Evolutionary conservation across 2,888 invertebrate genomes (phyloP), one percentile per base, ranked within the genome.

Genomic region (Sinopyrophorus schimmeli): DNA sequence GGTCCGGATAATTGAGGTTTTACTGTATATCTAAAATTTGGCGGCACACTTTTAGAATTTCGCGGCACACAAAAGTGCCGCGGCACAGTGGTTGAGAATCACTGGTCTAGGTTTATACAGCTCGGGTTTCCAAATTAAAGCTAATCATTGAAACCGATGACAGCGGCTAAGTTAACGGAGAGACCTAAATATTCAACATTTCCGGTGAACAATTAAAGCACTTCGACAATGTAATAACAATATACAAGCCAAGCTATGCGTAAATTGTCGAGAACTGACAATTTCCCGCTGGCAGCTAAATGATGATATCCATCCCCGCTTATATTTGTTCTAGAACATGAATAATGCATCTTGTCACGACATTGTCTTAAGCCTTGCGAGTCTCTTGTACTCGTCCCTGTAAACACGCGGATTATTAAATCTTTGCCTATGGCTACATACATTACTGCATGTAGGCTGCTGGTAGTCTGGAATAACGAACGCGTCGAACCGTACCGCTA

Each of bases 251-350:
- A 37, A 38, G 42, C 43, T 49, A 48, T 43, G 52, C 47, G 52
- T 49, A 54, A 57, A 57, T 54, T 53, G 54, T 49, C 47, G 40
- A 37, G 44, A 42, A 51, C 54, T 42, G 51, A 54, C 58, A 58
- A 59, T 59, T 55, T 58, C 50, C 41, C 35, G 38, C 47, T 44
- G 35, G 53, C 54, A 55, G 56, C 55, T 53, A 50, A 63, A 67
- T 64, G 64, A 65, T 64, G 66, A 66, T 69, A 67, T 68, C 64
- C 63, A 65, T 66, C 63, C 60, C 55, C 64, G 62, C 63, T 62
- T 67, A 64, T 69, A 69, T 70, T 70, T 69, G 66, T 68, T 70
- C 66, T 68, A 64, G 65, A 53, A 55, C 61, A 69, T 70, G 69
- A 69, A 69, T 70, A 65, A 70, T 70, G 68, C 66, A 69, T 65